Conservation (phyloP, 2,888 invertebrate species). For the Tachina grossa region DNA sequence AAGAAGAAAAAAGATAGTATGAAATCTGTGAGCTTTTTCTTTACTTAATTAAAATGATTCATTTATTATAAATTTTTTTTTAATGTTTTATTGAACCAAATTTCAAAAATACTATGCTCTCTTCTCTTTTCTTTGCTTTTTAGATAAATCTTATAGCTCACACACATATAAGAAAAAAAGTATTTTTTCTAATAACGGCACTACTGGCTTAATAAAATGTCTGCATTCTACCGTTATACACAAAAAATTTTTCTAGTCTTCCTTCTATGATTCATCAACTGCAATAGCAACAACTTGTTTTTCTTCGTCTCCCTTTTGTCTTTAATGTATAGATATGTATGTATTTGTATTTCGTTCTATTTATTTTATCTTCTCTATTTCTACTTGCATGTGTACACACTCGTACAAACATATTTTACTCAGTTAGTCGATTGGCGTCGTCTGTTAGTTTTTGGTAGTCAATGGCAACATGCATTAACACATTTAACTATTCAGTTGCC, state of each 20-base stretch:
- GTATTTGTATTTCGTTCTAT: background rate
- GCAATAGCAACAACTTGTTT: constrained; percentile 70
- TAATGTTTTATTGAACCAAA: constrained; percentile 13
- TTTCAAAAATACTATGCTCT: constrained; percentile 47
- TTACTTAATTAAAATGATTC: background rate
- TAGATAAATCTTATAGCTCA: constrained; percentile 60
- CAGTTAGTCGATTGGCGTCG: constrained; percentile 36
- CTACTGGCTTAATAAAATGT: constrained; percentile 42
- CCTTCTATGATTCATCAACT: constrained; percentile 64
- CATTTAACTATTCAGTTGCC: constrained; percentile 46
- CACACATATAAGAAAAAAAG: background rate
- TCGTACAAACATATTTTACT: background rate
- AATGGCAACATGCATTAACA: constrained; percentile 59
- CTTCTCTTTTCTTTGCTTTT: constrained; percentile 53
- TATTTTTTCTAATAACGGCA: constrained; percentile 43
- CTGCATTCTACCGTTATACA: constrained; percentile 68
- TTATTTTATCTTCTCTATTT: constrained; percentile 14
- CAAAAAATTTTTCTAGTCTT: constrained; percentile 40
- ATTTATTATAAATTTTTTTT: background rate
- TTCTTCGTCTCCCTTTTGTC: constrained; percentile 29
- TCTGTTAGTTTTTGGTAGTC: constrained; percentile 59
- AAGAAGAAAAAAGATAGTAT: background rate
- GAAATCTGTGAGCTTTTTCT: background rate
- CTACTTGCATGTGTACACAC: background rate
- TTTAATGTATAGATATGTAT: background rate